Conservation (phyloP, 2,113 vertebrate species). For the Gnathochromis pfefferi region DNA sequence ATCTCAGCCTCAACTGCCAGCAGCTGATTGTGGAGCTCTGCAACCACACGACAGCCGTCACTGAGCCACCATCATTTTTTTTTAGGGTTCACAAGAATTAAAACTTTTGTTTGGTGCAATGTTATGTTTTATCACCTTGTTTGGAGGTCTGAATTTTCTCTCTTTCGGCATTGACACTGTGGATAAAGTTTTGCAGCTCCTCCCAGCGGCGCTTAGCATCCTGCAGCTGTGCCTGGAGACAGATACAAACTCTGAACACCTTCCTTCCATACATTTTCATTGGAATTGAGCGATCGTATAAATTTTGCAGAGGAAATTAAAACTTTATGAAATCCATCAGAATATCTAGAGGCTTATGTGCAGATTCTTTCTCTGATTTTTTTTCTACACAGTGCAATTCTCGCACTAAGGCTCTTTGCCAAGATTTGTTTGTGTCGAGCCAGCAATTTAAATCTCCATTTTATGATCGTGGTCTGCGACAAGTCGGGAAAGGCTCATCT, state of each 20-base stretch:
- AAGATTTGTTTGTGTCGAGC: not conserved
- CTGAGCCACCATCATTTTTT: not conserved
- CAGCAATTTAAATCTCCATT: not conserved
- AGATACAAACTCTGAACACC: not conserved
- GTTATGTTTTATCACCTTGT: conserved; percentile 71
- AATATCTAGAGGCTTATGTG: not conserved
- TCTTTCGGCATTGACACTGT: conserved; percentile 83
- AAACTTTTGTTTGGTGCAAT: not conserved
- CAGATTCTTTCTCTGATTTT: not conserved
- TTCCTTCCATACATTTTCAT: not conserved
- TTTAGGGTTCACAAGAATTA: not conserved
- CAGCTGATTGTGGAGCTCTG: conserved; percentile 90
- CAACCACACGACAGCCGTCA: not conserved
- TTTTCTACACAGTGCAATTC: not conserved
- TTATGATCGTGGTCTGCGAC: not conserved
- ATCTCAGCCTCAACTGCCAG: conserved; percentile 79
- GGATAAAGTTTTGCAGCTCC: conserved; percentile 87
- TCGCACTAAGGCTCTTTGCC: not conserved
- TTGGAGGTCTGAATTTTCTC: conserved; percentile 78
- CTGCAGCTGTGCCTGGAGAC: conserved; percentile 81
- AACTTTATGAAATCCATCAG: not conserved
- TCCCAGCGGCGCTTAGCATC: conserved; percentile 91
- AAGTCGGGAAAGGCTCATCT: conserved; percentile 18
- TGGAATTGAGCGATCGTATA: not conserved
- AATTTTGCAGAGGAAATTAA: not conserved